Evolutionary conservation across 2,888 invertebrate genomes (phyloP).

Genomic region (Drosophila limbata): DNA sequence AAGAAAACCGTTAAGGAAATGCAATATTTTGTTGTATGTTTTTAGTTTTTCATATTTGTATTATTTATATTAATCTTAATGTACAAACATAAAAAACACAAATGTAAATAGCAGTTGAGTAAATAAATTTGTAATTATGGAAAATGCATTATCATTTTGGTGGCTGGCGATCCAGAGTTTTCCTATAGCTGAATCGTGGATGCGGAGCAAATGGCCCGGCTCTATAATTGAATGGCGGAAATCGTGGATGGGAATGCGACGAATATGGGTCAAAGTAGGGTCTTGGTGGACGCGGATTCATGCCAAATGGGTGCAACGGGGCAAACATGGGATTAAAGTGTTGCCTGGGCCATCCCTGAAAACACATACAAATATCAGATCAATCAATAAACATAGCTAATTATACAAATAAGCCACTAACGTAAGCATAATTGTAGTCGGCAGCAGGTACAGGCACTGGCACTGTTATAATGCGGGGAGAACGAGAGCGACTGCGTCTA

Average conservation of each 20-base stretch:
- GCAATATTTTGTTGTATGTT: conserved; percentile 54
- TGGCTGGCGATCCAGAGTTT: conserved; percentile 21
- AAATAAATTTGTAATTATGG: conserved; percentile 75
- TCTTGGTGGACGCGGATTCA: conserved; percentile 11
- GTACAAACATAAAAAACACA: conserved; percentile 72
- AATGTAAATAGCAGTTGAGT: conserved; percentile 75
- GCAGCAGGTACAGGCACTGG: conserved; percentile 65
- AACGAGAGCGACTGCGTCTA: conserved; percentile 46
- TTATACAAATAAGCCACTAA: conserved; percentile 15
- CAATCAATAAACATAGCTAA: not conserved
- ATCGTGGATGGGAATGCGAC: conserved; percentile 3
- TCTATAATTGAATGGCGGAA: conserved; percentile 23
- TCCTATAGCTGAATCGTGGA: conserved; percentile 49
- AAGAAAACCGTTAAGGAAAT: conserved; percentile 37
- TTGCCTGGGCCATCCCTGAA: conserved; percentile 51
- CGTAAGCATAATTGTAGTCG: conserved; percentile 44
- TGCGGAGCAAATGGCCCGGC: conserved; percentile 15
- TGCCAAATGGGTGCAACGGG: conserved; percentile 31
- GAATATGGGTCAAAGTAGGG: conserved; percentile 38
- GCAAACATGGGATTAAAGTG: conserved; percentile 40
- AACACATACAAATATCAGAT: not conserved
- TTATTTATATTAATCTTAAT: conserved; percentile 65
- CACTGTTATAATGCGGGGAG: conserved; percentile 70
- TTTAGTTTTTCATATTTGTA: conserved; percentile 47
- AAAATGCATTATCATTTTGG: conserved; percentile 37